Evolutionary conservation across 2,797 vertebrate species (phyloP).

Genomic region (Notolabrus celidotus): DNA sequence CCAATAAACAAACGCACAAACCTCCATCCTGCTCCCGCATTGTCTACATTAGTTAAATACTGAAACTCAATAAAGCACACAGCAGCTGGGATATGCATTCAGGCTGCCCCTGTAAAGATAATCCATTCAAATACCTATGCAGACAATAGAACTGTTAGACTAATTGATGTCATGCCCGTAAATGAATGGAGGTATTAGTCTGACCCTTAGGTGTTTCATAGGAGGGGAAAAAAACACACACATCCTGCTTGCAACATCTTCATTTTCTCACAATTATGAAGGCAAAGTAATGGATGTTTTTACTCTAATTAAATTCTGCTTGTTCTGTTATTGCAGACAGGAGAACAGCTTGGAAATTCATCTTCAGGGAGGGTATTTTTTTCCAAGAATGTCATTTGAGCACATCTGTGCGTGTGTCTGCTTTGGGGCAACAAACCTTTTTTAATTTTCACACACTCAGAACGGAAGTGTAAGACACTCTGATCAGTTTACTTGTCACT

Average conservation of each 20-base stretch:
- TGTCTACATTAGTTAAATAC: slow-evolving; percentile 29
- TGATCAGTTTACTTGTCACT: no score
- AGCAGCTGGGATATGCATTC: slow-evolving; percentile 31
- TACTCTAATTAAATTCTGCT: slow-evolving; percentile 57
- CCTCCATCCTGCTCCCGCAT: slow-evolving; percentile 9
- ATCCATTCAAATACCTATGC: slow-evolving; percentile 65
- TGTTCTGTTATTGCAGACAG: slow-evolving; percentile 49
- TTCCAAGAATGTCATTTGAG: slow-evolving; percentile 27
- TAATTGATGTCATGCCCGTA: slow-evolving; percentile 68
- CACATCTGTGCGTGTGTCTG: slow-evolving; percentile 12
- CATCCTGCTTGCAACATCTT: slow-evolving; percentile 58
- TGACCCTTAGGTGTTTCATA: slow-evolving; percentile 63
- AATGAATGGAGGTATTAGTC: slow-evolving; percentile 65
- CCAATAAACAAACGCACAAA: slow-evolving; percentile 15
- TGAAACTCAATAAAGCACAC: slow-evolving; percentile 30
- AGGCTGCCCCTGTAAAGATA: slow-evolving; percentile 46
- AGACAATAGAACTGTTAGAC: slow-evolving; percentile 65
- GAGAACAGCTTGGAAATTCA: slow-evolving; percentile 47
- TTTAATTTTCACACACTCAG: neutral
- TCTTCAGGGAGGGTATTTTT: slow-evolving; percentile 46
- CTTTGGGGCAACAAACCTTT: neutral
- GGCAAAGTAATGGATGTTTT: slow-evolving; percentile 58
- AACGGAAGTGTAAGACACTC: no score
- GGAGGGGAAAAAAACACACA: neutral
- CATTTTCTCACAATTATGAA: slow-evolving; percentile 52